Evolutionary conservation across 2,888 invertebrate species (phyloP), one percentile per base, ranked within the genome.

Genomic region (Drosophila tanythrix): DNA sequence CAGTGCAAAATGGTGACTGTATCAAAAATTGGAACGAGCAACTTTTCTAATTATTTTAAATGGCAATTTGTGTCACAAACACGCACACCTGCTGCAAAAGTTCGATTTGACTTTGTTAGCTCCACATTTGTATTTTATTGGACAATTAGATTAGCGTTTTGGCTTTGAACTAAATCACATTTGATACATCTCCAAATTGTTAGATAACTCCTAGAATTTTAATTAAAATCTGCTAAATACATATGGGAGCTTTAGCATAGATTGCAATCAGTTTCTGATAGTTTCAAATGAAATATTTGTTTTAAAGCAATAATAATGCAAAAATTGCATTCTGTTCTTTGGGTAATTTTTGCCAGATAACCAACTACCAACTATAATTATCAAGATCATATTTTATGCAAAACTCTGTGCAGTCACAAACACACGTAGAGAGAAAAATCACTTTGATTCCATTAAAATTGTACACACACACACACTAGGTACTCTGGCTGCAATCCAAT

Each of bases 41-140:
- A 89, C 88, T 89, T 85, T 85, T 85, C 83, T 89, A 85, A 85
- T 85, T 85, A 85, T 85, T 85, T 85, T 80, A 85, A 89, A 85
- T 85, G 88, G 81, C 83, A 88, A 85, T 85, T 89, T 82, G 80
- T 82, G 82, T 85, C 88, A 77, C 63, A 81, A 59, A 55, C 18
- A 56, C 53, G 76, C 70, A 67, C 80, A 74, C 57, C 79, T 52
- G 64, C 68, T 67, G 69, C 60, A 58, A 50, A 60, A 80, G 60
- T 65, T 59, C 56, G 31, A 81, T 70, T 74, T 59, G 58, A 62
- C 66, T 59, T 59, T 56, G 53, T n/a, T 57, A 18, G n/a, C 21
- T 36, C 43, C 18, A 35, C 40, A 18, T 27, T 59, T 56, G 25
- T 25, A 25, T 61, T 36, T 58, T 57, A 59, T 33, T 64, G 65